Conservation (phyloP, 2,888 invertebrate genomes). For the Brachycybe producta region DNA sequence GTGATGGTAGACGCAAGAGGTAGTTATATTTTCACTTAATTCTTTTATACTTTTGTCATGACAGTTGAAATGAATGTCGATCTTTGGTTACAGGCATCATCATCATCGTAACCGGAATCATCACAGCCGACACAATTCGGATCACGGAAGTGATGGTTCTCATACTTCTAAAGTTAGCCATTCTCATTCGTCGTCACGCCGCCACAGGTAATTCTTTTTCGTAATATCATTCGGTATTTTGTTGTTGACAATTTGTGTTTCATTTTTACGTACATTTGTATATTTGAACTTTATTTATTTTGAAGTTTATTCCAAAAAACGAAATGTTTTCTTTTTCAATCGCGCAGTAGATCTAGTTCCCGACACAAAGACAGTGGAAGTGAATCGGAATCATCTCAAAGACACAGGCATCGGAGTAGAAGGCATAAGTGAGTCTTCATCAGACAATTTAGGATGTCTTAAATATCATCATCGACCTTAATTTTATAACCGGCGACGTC, state of each 20-base stretch:
- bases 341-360: not conserved
- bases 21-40: conserved; percentile 10
- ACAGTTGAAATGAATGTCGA: not conserved
- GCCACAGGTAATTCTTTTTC: conserved; percentile 1
- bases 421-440: conserved; percentile 10
- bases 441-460: not conserved
- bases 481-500: too few species aligned
- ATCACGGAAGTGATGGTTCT: conserved; percentile 80
- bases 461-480: too few species aligned
- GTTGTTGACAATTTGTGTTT: not conserved
- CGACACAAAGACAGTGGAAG: conserved; percentile 12
- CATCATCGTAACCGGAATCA: conserved; percentile 48
- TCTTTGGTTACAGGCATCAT: conserved; percentile 10
- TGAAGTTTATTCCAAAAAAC: too few species aligned
- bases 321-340: not conserved
- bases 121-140: conserved; percentile 67
- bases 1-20: conserved; percentile 23
- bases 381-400: conserved; percentile 10
- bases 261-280: not conserved
- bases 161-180: conserved; percentile 51
- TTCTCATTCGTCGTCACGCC: conserved; percentile 4
- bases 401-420: conserved; percentile 13
- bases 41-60: not conserved
- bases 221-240: not conserved
- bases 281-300: too few species aligned